phyloP scores from a whole-genome alignment of 2,113 vertebrate species.

The Callopanchax toddi region DNA sequence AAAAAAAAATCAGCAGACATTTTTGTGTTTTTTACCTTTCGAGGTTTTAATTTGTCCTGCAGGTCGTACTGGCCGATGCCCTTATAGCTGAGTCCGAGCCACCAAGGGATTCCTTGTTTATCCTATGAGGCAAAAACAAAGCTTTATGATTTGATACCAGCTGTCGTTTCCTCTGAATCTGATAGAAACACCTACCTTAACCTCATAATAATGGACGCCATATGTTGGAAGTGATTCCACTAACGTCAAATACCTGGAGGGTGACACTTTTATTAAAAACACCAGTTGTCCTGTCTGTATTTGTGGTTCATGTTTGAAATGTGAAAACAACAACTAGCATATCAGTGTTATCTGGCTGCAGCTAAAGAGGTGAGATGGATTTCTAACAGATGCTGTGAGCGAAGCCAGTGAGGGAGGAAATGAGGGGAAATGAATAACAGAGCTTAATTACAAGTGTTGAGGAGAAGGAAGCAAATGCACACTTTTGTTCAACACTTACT shows the following conservation, averaged over 20 bases:
- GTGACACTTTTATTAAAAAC: conserved; percentile 37
- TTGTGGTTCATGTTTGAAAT: conserved; percentile 21
- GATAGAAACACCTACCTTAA: conserved; percentile 87
- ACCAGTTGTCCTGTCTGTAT: conserved; percentile 12
- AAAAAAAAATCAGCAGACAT: conserved; percentile 5
- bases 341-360: conserved; percentile 45
- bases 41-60: conserved; percentile 96
- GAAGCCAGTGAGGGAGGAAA: conserved; percentile 16
- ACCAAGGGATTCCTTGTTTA: conserved; percentile 99
- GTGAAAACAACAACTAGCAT: conserved; percentile 1
- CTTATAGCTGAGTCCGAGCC: conserved; percentile 98
- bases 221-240: conserved; percentile 97
- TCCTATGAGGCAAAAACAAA: conserved; percentile 79
- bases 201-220: conserved; percentile 97
- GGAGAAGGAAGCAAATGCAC: conserved; percentile 1
- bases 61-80: conserved; percentile 98
- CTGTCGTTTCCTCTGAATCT: conserved; percentile 34
- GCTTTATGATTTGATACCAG: conserved; percentile 1
- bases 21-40: conserved; percentile 71
- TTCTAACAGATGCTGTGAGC: conserved; percentile 51
- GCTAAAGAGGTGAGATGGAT: conserved; percentile 60
- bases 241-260: conserved; percentile 93
- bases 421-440: conserved; percentile 61
- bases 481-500: conserved; percentile 83
- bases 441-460: conserved; percentile 25